These are phyloP conservation scores for Pristionchus fissidentatus DNA, from an alignment of 2,888 invertebrate species.

Conservation along the genomic window DNA sequence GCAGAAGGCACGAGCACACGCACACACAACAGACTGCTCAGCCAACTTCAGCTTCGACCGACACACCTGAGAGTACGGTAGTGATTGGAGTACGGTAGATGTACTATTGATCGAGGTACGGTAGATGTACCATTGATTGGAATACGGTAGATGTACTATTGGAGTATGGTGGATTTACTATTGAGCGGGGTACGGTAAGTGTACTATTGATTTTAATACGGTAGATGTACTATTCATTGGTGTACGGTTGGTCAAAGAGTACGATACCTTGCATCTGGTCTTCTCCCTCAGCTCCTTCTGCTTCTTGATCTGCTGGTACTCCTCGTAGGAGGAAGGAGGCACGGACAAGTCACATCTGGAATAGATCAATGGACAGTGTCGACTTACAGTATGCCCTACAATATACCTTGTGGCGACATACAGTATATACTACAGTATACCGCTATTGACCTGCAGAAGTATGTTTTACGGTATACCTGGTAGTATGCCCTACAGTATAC, in stretches of 20 bases:
- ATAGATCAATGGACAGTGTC: not conserved
- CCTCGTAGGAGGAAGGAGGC: slow-evolving; percentile 44
- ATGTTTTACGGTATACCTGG: too few species aligned
- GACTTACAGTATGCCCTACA: not conserved
- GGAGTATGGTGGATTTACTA: too few species aligned
- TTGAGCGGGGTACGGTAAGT: not conserved
- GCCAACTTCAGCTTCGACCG: slow-evolving; percentile 26
- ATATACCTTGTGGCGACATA: too few species aligned
- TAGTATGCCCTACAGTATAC: too few species aligned
- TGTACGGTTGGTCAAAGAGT: not conserved
- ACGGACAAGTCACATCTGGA: slow-evolving; percentile 35
- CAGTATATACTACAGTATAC: too few species aligned
- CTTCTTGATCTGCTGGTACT: slow-evolving; percentile 42
- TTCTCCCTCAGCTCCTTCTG: slow-evolving; percentile 26
- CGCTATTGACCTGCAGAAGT: too few species aligned
- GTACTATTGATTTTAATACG: too few species aligned
- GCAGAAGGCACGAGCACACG: slow-evolving; percentile 40
- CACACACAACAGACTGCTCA: slow-evolving; percentile 31
- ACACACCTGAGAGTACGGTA: slow-evolving; percentile 38
- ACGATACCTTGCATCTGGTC: slow-evolving; percentile 45
- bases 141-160: not conserved
- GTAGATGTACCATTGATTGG: not conserved
- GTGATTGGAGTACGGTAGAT: slow-evolving; percentile 27
- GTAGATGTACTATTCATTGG: not conserved
- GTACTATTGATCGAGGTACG: not conserved